Evolutionary conservation across 2,113 vertebrate genomes (phyloP).

Genomic region (Rhea pennata): DNA sequence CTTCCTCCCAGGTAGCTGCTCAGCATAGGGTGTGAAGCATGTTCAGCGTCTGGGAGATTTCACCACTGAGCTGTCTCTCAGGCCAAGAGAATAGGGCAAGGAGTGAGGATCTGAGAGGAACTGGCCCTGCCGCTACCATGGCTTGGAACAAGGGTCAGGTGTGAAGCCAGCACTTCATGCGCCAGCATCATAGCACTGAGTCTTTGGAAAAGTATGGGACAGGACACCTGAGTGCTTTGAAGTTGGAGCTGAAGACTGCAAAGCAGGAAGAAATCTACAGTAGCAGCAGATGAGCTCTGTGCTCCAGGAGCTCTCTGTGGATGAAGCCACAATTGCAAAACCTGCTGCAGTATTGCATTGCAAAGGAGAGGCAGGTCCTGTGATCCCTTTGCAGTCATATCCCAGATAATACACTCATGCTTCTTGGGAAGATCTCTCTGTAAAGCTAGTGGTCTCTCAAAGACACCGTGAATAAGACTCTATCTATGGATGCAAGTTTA

Average conservation of each 20-base stretch:
- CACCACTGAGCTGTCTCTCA: not conserved
- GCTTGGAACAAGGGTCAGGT: no score
- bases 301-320: not conserved
- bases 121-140: not conserved
- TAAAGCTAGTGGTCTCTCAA: not conserved
- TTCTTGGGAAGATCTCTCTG: not conserved
- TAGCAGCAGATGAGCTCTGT: not conserved
- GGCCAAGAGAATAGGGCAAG: not conserved
- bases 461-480: not conserved
- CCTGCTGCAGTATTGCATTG: not conserved
- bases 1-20: not conserved
- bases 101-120: not conserved
- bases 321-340: not conserved
- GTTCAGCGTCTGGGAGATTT: not conserved
- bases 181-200: not conserved
- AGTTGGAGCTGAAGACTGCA: not conserved
- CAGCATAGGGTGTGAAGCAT: not conserved
- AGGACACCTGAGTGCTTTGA: not conserved
- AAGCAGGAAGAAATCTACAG: not conserved
- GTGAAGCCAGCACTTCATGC: not conserved
- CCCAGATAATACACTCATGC: not conserved
- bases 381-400: not conserved
- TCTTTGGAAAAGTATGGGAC: not conserved
- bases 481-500: not conserved
- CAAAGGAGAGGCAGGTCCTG: not conserved